phyloP scores from a whole-genome alignment of 2,113 vertebrate species.

The Paedocypris sp. region DNA sequence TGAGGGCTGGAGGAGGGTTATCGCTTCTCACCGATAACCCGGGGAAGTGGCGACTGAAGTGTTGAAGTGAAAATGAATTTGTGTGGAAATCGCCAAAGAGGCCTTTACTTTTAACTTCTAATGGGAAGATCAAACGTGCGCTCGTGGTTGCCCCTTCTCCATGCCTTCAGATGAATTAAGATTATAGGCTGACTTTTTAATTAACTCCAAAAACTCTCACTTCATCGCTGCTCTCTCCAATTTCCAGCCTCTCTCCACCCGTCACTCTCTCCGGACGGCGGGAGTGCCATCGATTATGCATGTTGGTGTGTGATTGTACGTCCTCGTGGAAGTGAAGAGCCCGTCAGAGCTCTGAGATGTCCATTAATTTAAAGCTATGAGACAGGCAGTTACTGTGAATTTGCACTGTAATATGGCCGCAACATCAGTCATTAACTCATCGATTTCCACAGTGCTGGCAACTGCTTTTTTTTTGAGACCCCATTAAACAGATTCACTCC shows the following conservation, averaged over 20 bases:
- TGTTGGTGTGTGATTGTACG: background rate
- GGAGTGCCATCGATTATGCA: slow-evolving; percentile 10
- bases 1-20: background rate
- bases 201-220: slow-evolving; percentile 33
- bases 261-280: background rate
- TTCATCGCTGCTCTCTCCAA: slow-evolving; percentile 14
- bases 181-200: slow-evolving; percentile 40
- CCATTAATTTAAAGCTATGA: slow-evolving; percentile 11
- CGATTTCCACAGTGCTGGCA: slow-evolving; percentile 7
- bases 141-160: slow-evolving; percentile 10
- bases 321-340: background rate
- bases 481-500: slow-evolving; percentile 21
- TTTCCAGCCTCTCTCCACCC: slow-evolving; percentile 4
- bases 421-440: slow-evolving; percentile 14
- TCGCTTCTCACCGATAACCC: slow-evolving; percentile 23
- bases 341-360: background rate
- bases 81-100: slow-evolving; percentile 35
- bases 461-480: background rate
- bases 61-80: slow-evolving; percentile 33
- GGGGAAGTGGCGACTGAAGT: slow-evolving; percentile 14
- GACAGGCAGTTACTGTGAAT: slow-evolving; percentile 19
- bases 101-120: slow-evolving; percentile 42
- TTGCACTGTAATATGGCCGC: background rate
- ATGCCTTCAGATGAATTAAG: slow-evolving; percentile 37
- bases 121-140: slow-evolving; percentile 41